Base-by-base conservation (phyloP, 1,140 invertebrate species). In the Caerostris extrusa region DNA sequence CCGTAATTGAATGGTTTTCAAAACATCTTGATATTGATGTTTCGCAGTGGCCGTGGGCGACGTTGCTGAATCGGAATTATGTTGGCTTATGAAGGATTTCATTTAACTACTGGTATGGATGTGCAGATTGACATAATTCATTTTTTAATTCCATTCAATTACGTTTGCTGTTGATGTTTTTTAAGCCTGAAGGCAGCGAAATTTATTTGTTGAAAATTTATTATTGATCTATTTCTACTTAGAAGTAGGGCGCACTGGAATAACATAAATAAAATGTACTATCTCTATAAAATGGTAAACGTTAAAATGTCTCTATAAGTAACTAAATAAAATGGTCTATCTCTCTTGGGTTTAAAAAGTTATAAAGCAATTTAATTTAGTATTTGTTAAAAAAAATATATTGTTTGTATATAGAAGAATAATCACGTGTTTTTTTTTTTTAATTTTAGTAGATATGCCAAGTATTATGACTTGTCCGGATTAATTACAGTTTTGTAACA, bases 1-100 rank as follows among this genome's bases (percentile, higher is more conserved):
- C 57, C n/a, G 57, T 87, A 87, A 87, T 87, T 87, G 85, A 87
- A 87, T 61, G 19, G 57, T 67, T 87, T 64, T 64, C 12, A 87
- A 87, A 83, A 83, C 82, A 83, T 83, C 82, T 83, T 83, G n/a
- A 88, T 88, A 88, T 64, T 64, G 56, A 64, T 7, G 58, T 7
- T 67, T 64, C 14, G 71, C 71, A 53, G 50, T 53, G 71, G 34
- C 71, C 12, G 34, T 77, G 8, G 34, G 71, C 34, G 34, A 3
- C 50, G 50, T 14, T 64, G 12, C 12, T 64, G 12, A 10, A 14
- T 17, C 53, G 71, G 71, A 1, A 50, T 53, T 77, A 77, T 77
- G 10, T 4, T 12, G 71, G 53, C 71, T 77, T 77, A 14, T 50
- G 4, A 34, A 34, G 58, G 5, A 0, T 50, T 3, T 34, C 64